Evolutionary conservation across 1,140 invertebrate genomes (phyloP).

Genomic region (Lepidurus arcticus): DNA sequence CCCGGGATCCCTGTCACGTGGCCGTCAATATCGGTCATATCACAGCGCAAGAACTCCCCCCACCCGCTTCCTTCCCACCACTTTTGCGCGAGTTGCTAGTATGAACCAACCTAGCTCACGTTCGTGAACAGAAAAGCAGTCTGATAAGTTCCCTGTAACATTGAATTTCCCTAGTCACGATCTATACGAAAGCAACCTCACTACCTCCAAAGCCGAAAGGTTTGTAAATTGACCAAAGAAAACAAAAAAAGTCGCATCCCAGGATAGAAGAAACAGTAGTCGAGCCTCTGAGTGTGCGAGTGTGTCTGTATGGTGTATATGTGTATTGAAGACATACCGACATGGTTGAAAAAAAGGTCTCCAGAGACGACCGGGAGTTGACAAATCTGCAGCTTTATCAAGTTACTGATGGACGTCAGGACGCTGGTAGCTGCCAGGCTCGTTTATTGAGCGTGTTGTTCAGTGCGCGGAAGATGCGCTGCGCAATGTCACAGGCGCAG

Average conservation of each 20-base stretch:
- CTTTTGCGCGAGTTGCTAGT: not conserved
- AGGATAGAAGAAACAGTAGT: too few species aligned
- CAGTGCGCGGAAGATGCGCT: conserved; percentile 3
- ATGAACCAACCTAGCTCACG: not conserved
- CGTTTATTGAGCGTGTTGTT: conserved; percentile 21
- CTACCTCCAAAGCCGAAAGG: too few species aligned
- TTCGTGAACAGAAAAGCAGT: not conserved
- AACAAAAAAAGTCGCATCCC: too few species aligned
- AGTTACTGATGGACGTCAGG: conserved; percentile 14
- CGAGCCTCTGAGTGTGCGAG: not conserved
- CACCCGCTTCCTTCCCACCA: not conserved
- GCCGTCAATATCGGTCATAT: conserved; percentile 7
- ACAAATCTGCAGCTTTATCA: conserved; percentile 22
- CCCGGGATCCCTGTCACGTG: not conserved
- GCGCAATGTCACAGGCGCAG: conserved; percentile 12
- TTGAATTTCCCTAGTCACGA: too few species aligned
- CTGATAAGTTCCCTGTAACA: not conserved
- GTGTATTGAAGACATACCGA: conserved; percentile 9
- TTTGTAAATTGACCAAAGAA: too few species aligned
- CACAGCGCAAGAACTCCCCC: not conserved
- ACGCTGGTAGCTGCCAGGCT: conserved; percentile 19
- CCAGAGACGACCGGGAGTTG: not conserved
- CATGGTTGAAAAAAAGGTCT: conserved; percentile 8
- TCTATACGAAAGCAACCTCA: too few species aligned
- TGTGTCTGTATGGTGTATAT: not conserved